Evolutionary conservation across 2,113 vertebrate species (phyloP), one percentile per base, ranked within the genome.

Genomic region (Rostratula benghalensis): DNA sequence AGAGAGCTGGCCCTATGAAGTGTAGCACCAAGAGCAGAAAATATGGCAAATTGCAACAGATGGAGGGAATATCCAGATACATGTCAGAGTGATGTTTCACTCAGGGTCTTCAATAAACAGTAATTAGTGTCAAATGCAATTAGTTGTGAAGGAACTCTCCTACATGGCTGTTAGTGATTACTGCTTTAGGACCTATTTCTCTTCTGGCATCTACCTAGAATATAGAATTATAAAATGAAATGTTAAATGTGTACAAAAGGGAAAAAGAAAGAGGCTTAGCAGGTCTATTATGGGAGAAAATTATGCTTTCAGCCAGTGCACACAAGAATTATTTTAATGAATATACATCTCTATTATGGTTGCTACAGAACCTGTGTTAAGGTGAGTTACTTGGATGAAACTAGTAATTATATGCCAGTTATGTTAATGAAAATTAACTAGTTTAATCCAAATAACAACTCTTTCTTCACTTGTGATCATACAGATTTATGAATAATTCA

Each of bases 381-480:
- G 63, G 63, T 79, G 87, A 94, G 94, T 76, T 87, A 94, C 79
- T 92, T 7, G 4, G 15, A 81, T 93, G 91, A 97, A 95, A 80
- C 91, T 89, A 94, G 60, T 86, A 97, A 97, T 98, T 97, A 89
- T 39, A 94, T 89, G 78, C 20, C 56, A 69, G 73, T 80, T 94
- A 70, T 63, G 53, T 93, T 97, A 96, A 97, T 95, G 59, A 97
- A 97, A 94, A 97, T 94, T 89, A 94, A 93, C 84, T 91, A 41
- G 78, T 94, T 69, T 89, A 57, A 65, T 85, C 53, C 76, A 93
- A 94, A 87, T 77, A 87, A 48, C 91, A 93, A 70, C 48, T 84
- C 43, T 73, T 96, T 87, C 74, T 81, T 92, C 28, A 82, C 54
- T 75, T 82, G 68, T 63, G 65, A 71, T 56, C 61, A 8, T 83